Conservation (phyloP, 2,113 vertebrate genomes). For the Atrichornis clamosus region DNA sequence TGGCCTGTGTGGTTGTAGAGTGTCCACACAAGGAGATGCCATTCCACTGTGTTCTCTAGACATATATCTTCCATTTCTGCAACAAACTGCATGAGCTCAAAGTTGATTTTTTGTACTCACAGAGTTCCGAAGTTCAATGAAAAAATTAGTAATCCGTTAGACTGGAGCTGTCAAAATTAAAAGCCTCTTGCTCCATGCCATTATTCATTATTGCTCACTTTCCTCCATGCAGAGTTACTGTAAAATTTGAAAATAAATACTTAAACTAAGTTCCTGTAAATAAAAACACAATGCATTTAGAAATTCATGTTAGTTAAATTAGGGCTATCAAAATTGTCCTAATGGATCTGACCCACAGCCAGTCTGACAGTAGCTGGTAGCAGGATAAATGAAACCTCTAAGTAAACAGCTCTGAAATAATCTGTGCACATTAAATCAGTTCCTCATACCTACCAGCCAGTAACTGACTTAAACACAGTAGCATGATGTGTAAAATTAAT, state of each 20-base stretch:
- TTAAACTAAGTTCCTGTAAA: not conserved
- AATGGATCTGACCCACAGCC: not conserved
- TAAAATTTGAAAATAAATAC: not conserved
- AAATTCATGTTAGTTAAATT: not conserved
- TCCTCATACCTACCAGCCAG: not conserved
- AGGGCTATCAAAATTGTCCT: not conserved
- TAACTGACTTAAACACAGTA: not conserved
- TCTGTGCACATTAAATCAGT: not conserved
- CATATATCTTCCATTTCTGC: not conserved
- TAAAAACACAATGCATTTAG: not conserved
- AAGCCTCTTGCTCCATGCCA: not conserved
- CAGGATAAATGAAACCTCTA: not conserved
- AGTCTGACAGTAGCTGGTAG: not conserved
- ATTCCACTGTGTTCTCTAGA: not conserved
- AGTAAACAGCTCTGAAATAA: not conserved
- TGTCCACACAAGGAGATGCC: not conserved
- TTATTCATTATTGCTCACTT: not conserved
- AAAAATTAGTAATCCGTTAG: not conserved
- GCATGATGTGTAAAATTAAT: not conserved
- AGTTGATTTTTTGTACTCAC: not conserved
- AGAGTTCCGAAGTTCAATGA: not conserved
- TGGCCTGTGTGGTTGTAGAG: not conserved
- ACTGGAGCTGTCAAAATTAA: not conserved
- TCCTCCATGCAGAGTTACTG: not conserved
- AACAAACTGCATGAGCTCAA: not conserved